A percentile compares a stretch with the other conserved stretches of the same genome.
Conservation (phyloP, 2,888 invertebrate genomes). For the Ryuthela nishihirai region DNA sequence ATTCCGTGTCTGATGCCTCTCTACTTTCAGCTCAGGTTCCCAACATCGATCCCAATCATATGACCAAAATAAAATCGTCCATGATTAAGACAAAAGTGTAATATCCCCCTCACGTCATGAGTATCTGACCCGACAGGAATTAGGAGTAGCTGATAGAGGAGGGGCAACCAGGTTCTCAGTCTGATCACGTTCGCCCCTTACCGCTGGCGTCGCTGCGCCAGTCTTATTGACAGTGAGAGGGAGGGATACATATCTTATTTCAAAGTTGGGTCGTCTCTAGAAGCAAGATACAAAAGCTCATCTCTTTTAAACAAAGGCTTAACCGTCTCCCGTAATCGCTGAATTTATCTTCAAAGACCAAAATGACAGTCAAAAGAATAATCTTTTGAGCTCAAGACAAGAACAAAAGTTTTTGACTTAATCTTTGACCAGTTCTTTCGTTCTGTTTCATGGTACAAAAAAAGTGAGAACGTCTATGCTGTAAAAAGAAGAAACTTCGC, state of each 20-base stretch:
- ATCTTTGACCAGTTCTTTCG: no score
- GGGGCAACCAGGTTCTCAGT: neutral
- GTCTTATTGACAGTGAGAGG: constrained; percentile 29
- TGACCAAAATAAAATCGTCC: constrained; percentile 33
- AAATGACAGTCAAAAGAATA: no score
- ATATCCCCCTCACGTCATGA: constrained; percentile 33
- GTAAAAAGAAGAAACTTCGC: no score
- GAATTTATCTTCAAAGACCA: constrained; percentile 32
- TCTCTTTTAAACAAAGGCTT: constrained; percentile 27
- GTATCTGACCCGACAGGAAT: neutral
- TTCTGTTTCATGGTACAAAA: no score
- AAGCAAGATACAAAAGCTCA: neutral
- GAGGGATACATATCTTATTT: no score
- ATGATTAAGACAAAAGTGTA: constrained; percentile 37
- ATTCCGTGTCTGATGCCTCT: no score
- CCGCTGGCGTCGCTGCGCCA: constrained; percentile 23
- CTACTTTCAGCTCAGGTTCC: constrained; percentile 31
- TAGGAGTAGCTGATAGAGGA: neutral
- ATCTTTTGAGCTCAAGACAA: no score
- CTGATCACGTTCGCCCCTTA: constrained; percentile 4
- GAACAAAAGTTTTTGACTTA: no score
- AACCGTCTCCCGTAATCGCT: constrained; percentile 27
- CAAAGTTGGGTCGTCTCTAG: constrained; percentile 16
- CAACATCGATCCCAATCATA: constrained; percentile 29
- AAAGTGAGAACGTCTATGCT: no score